phyloP scores from a whole-genome alignment of 2,888 invertebrate species.

The Spilarctia lutea region DNA sequence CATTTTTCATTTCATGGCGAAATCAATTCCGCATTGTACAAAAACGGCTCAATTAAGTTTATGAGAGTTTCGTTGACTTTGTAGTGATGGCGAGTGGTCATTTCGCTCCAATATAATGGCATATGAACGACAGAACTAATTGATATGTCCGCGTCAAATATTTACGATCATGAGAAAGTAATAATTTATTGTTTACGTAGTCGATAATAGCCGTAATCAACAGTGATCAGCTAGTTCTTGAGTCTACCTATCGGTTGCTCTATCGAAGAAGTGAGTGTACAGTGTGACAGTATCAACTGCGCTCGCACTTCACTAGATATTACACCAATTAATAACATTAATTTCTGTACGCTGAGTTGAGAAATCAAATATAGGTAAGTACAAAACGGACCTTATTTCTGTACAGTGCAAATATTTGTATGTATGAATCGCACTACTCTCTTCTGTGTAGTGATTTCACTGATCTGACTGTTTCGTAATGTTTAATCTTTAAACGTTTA shows the following conservation, averaged over 20 bases:
- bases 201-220: background rate
- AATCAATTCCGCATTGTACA: slow-evolving; percentile 47
- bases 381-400: too few species aligned
- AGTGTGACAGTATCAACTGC: background rate
- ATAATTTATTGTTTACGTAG: slow-evolving; percentile 10
- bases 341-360: background rate
- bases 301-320: background rate
- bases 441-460: too few species aligned
- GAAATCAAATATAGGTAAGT: too few species aligned
- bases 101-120: slow-evolving; percentile 17
- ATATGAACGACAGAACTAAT: slow-evolving; percentile 26
- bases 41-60: slow-evolving; percentile 46
- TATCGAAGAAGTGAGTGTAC: background rate
- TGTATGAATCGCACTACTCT: too few species aligned
- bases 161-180: slow-evolving; percentile 11
- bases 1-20: slow-evolving; percentile 41
- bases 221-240: background rate
- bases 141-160: slow-evolving; percentile 20
- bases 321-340: background rate
- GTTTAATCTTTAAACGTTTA: background rate
- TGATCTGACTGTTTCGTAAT: background rate
- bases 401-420: too few species aligned
- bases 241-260: background rate
- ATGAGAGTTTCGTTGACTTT: slow-evolving; percentile 17
- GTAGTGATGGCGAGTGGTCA: slow-evolving; percentile 9